phyloP scores from a whole-genome alignment of 2,888 invertebrate species.

The Cerceris ruficornis region DNA sequence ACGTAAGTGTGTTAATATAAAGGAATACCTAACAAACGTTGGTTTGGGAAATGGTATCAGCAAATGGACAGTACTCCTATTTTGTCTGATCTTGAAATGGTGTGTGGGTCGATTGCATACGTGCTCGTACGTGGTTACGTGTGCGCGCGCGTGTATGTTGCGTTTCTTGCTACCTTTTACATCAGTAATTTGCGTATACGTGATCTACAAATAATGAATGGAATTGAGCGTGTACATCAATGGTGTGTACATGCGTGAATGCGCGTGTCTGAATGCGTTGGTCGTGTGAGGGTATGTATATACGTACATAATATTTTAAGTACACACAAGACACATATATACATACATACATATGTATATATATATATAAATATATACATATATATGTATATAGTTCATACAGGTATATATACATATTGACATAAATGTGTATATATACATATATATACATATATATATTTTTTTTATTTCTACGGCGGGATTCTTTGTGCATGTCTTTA shows the following conservation, averaged over 20 bases:
- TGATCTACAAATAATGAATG: conserved; percentile 67
- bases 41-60: conserved; percentile 75
- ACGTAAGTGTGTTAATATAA: conserved; percentile 59
- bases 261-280: conserved; percentile 20
- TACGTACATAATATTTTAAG: conserved; percentile 37
- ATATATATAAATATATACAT: conserved; percentile 50
- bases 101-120: conserved; percentile 72
- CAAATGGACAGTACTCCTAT: conserved; percentile 77
- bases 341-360: conserved; percentile 48
- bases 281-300: conserved; percentile 33
- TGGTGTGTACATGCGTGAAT: conserved; percentile 25
- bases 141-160: conserved; percentile 52
- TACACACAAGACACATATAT: conserved; percentile 45
- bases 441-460: conserved; percentile 37
- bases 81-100: conserved; percentile 69
- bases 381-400: conserved; percentile 13
- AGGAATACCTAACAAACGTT: conserved; percentile 55
- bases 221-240: conserved; percentile 19
- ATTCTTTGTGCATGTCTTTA: conserved; percentile 76
- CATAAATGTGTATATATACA: conserved; percentile 17
- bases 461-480: conserved; percentile 65
- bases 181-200: conserved; percentile 40
- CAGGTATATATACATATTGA: conserved; percentile 12
- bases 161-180: conserved; percentile 38
- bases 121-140: conserved; percentile 63